Conservation (phyloP, 2,888 invertebrate species). For the Seira sanloemensis region DNA sequence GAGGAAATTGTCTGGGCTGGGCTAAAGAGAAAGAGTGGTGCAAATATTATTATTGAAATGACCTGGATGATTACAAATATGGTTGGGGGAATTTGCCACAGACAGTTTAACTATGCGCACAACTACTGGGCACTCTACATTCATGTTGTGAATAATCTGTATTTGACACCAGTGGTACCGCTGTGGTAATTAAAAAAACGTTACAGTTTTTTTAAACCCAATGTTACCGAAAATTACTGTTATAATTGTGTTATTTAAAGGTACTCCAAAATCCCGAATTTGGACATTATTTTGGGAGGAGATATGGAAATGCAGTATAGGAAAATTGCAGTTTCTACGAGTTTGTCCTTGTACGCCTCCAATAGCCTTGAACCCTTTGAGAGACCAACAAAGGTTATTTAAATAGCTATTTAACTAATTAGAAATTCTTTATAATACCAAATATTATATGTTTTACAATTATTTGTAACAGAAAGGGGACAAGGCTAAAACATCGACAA, state of each 20-base stretch:
- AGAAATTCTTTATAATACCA: no score
- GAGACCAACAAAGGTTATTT: not conserved
- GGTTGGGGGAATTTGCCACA: slow-evolving; percentile 44
- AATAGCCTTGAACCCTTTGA: slow-evolving; percentile 39
- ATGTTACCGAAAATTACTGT: not conserved
- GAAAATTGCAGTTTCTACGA: slow-evolving; percentile 24
- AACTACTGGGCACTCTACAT: slow-evolving; percentile 41
- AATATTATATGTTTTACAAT: not conserved
- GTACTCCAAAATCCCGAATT: not conserved
- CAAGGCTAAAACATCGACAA: not conserved
- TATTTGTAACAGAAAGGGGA: not conserved
- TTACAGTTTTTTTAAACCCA: not conserved
- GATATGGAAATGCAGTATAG: slow-evolving; percentile 32
- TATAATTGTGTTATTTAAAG: slow-evolving; percentile 3
- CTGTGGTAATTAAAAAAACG: slow-evolving; percentile 23
- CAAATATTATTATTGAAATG: slow-evolving; percentile 42
- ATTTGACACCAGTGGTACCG: slow-evolving; percentile 17
- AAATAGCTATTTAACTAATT: slow-evolving; percentile 8
- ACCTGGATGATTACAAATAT: slow-evolving; percentile 36
- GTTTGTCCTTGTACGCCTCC: slow-evolving; percentile 15
- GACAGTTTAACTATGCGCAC: slow-evolving; percentile 8
- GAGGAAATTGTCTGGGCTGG: slow-evolving; percentile 8
- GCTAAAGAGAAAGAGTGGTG: slow-evolving; percentile 8
- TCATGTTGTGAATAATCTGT: slow-evolving; percentile 36
- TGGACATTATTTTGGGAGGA: slow-evolving; percentile 34